Conservation (phyloP, 2,113 vertebrate genomes). For the Polypterus senegalus region DNA sequence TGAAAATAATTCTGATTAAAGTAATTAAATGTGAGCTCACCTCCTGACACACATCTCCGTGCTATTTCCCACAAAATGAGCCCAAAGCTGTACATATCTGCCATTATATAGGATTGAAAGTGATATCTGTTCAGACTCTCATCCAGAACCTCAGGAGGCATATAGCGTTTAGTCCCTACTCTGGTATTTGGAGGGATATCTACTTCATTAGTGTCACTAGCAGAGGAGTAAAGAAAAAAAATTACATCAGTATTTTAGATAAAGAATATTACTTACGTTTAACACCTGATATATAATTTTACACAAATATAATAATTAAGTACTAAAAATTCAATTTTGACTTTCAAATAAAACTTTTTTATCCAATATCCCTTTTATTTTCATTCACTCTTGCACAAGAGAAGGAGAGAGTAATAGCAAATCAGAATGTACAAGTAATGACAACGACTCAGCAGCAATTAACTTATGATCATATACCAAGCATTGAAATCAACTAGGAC, state of each 20-base stretch:
- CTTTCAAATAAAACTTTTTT: no score
- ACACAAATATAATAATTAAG: no score
- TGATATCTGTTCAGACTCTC: conserved; percentile 86
- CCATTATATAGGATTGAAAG: conserved; percentile 97
- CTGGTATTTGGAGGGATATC: conserved; percentile 90
- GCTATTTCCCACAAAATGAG: conserved; percentile 94
- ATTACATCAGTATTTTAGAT: not conserved
- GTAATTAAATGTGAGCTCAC: conserved; percentile 36
- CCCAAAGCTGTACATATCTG: conserved; percentile 95
- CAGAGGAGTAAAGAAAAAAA: conserved; percentile 5
- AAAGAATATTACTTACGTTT: no score
- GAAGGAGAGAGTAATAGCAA: no score
- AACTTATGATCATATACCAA: no score
- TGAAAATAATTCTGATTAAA: not conserved
- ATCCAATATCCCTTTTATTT: no score
- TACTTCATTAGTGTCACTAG: conserved; percentile 89
- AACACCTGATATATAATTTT: no score
- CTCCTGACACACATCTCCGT: conserved; percentile 85
- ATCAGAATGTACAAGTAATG: no score
- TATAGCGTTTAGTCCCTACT: conserved; percentile 93
- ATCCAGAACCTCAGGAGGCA: conserved; percentile 92
- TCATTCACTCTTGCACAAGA: no score
- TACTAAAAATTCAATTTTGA: no score
- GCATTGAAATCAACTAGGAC: no score
- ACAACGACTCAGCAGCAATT: no score